Conservation (phyloP, 2,797 vertebrate genomes). For the Gadopsis marmoratus region DNA sequence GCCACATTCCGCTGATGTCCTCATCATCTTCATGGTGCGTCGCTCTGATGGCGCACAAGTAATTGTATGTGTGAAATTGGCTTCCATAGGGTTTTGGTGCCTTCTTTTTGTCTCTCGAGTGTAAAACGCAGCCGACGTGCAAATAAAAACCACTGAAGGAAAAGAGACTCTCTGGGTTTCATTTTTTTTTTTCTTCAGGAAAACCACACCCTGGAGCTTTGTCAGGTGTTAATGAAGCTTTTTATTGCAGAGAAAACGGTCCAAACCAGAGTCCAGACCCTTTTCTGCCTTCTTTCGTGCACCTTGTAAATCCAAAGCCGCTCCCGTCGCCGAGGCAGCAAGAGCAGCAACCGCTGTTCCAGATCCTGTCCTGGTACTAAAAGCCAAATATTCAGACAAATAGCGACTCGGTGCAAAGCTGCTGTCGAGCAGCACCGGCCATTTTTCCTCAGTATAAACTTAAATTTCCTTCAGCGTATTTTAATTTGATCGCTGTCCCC, state of each 20-base stretch:
- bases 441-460: background rate
- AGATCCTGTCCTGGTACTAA: background rate
- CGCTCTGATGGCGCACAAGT: slow-evolving; percentile 10
- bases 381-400: slow-evolving; percentile 12
- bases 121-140: slow-evolving; percentile 9
- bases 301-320: slow-evolving; percentile 19
- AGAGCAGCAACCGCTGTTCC: background rate
- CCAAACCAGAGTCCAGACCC: background rate
- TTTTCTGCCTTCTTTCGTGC: background rate
- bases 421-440: background rate
- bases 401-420: background rate
- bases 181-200: too few species aligned
- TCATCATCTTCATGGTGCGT: slow-evolving; percentile 5
- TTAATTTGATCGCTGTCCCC: slow-evolving; percentile 16
- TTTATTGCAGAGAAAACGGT: slow-evolving; percentile 29
- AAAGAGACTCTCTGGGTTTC: background rate
- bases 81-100: slow-evolving; percentile 24
- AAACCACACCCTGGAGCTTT: slow-evolving; percentile 19
- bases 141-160: slow-evolving; percentile 25
- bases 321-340: background rate
- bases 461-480: slow-evolving; percentile 15
- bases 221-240: slow-evolving; percentile 28
- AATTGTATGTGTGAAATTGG: slow-evolving; percentile 52
- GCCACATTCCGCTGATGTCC: slow-evolving; percentile 20
- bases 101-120: slow-evolving; percentile 28